Base-by-base conservation (phyloP, 2,888 invertebrate genomes). In the Aporophyla nigra region DNA sequence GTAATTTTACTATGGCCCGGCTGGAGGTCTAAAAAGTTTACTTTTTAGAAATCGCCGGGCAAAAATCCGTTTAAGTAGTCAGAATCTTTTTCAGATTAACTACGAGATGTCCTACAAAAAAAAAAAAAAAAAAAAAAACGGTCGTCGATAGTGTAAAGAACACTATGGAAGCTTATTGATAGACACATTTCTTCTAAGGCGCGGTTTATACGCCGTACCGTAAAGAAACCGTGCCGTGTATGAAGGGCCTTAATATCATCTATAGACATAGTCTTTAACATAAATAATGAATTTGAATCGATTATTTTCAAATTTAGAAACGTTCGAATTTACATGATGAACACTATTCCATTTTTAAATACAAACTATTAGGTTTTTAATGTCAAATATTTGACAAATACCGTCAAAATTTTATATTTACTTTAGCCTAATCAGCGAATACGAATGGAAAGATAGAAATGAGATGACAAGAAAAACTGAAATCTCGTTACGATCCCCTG, bases 381-480 rank as follows among this genome's bases (percentile, higher is more conserved):
- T 12, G 40, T n/a, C 71, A 77, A 77, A 56, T 79, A 77, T 62
- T 71, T 67, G 62, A 56, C 1, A 0, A 43, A 51, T 6, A n/a
- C 19, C 14, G 54, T 54, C 19, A 54, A 74, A 53, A 43, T 40
- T 21, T 51, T 69, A 49, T 27, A 58, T 71, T 12, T 56, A 65
- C 43, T 67, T 51, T 19, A 56, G 51, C 56, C 24, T 63, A 67
- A 75, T 78, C 75, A 78, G 66, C 61, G 51, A 70, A 61, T 54
- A 61, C 69, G 51, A 76, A 65, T 43, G 33, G 5, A 5, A 16
- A 73, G 24, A 49, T 43, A 73, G 53, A 83, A 83, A 83, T 76
- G 21, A 54, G 70, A 83, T 71, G 84, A 79, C 62, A 71, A 53
- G 43, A 65, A 67, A 59, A 70, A 43, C 63, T 71, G 54, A 33